phyloP scores from a whole-genome alignment of 2,888 invertebrate genomes.

The Macropis europaea region DNA sequence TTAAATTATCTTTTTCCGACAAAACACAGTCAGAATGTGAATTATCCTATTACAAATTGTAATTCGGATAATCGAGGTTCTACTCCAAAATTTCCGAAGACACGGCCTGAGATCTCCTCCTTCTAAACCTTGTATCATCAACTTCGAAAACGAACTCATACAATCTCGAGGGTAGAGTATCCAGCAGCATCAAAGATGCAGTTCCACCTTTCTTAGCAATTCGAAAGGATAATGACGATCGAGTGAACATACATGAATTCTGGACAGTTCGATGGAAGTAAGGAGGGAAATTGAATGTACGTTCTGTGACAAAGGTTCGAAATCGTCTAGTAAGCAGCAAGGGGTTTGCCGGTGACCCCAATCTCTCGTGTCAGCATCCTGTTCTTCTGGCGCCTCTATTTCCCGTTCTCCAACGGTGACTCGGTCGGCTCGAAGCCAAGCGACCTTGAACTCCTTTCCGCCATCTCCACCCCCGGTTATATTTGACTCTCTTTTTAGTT shows the following conservation, averaged over 20 bases:
- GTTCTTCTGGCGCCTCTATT: conserved; percentile 25
- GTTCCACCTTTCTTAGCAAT: not conserved
- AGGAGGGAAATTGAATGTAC: conserved; percentile 39
- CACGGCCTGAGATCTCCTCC: too few relatives aligned
- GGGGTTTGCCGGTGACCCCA: conserved; percentile 57
- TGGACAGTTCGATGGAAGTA: not conserved
- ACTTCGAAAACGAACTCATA: too few relatives aligned
- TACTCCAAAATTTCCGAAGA: too few relatives aligned
- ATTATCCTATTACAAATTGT: too few relatives aligned
- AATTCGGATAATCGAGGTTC: too few relatives aligned
- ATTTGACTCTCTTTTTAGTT: conserved; percentile 62
- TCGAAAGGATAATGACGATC: not conserved
- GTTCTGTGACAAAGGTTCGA: conserved; percentile 2
- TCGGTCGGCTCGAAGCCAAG: conserved; percentile 60
- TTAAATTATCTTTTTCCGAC: too few relatives aligned
- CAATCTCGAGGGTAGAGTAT: not conserved
- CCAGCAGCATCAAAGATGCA: too few relatives aligned
- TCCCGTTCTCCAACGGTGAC: conserved; percentile 24
- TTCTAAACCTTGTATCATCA: too few relatives aligned
- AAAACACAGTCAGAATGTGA: too few relatives aligned
- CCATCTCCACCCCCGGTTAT: conserved; percentile 50
- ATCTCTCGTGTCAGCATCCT: conserved; percentile 67
- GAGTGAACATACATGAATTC: conserved; percentile 1
- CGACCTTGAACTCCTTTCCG: conserved; percentile 69
- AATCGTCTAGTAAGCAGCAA: conserved; percentile 38